Evolutionary conservation across 2,888 invertebrate genomes (phyloP), one percentile per base, ranked within the genome.

Genomic region (Drosophila emarginata): DNA sequence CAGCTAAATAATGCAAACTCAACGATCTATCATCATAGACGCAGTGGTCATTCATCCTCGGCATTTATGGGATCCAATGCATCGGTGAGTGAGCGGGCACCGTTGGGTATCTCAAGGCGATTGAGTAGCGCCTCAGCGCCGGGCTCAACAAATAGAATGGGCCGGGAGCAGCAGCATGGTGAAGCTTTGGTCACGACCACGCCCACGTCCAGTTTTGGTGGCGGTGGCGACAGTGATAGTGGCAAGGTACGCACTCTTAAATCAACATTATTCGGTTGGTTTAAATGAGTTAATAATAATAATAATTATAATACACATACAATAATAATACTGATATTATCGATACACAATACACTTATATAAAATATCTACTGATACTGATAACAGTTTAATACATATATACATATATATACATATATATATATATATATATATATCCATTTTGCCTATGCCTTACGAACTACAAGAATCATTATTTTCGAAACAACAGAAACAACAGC

Each of bases 191-290:
- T 65, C 28, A 54, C 72, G 51, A 67, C 68, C 74, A 80, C 79
- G 71, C 83, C 89, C 65, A 67, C 85, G 26, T 78, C 81, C 57
- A 83, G 82, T 66, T 80, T 69, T 75, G 87, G 79, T 82, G 85
- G 77, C 79, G 85, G 92, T 73, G 85, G 77, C 79, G 85, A 92
- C 77, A 89, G 89, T 85, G 91, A 91, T 85, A 91, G 90, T 86
- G 92, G 91, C 82, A 92, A 91, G 91, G 92, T 92, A 91, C 91
- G 91, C 88, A 92, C 91, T 90, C 90, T 92, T 76, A 90, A 91
- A 89, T 91, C 92, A 83, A 89, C 91, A 87, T 89, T 92, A 76
- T 89, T 91, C 89, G 91, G 91, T 90, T 92, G 92, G 92, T 92
- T 89, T 91, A 92, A 90, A 91, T 91, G 81, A 84, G 45, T 45